Evolutionary conservation across 2,888 invertebrate genomes (phyloP), one percentile per base, ranked within the genome.

Genomic region (Hydrotaea diabolus): DNA sequence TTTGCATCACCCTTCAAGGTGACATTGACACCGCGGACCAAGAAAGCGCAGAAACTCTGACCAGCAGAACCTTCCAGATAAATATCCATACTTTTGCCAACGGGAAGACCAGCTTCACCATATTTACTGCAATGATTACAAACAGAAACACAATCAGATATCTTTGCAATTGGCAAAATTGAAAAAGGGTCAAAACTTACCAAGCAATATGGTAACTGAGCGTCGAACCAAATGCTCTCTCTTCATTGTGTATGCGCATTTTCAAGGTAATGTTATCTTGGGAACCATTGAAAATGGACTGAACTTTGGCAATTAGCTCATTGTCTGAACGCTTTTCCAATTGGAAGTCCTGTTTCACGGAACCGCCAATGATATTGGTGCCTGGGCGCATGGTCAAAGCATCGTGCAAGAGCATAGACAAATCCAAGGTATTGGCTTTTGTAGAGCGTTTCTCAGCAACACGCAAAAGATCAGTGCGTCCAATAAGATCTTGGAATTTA

Each of bases 11-110:
- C 99, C 92, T 98, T 98, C 19, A 99, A 93, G 0, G 96, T 97
- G 3, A 98, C 96, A 76, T 95, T 95, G 77, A 99, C 94, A 26
- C 99, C 99, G 87, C 95, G 96, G 0, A 96, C 96, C 88, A 99
- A 93, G 93, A 99, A 99, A 7, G 99, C 99, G 92, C 99, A 98
- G 94, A 99, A 99, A 91, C 99, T 99, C 94, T 99, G 99, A 13
- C 99, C 99, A 11, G 99, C 99, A 2, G 98, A 98, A 17, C 99
- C 99, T 64, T 93, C 95, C 86, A 99, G 93, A 53, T 94, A 94
- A 77, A 99, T 96, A 89, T 96, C 95, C 86, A 99, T 96, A 2
- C 92, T 92, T 82, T 95, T 95, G 87, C 94, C 95, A 21, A 95
- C 95, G 0, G 98, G 98, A 13, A 99, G 93, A 8, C 99, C 98